Percentiles rank a stretch among this genome's conserved stretches.
These are phyloP conservation scores for Drosophila phalerata DNA, from an alignment of 2,888 invertebrate genomes.

Conservation along the genomic window DNA sequence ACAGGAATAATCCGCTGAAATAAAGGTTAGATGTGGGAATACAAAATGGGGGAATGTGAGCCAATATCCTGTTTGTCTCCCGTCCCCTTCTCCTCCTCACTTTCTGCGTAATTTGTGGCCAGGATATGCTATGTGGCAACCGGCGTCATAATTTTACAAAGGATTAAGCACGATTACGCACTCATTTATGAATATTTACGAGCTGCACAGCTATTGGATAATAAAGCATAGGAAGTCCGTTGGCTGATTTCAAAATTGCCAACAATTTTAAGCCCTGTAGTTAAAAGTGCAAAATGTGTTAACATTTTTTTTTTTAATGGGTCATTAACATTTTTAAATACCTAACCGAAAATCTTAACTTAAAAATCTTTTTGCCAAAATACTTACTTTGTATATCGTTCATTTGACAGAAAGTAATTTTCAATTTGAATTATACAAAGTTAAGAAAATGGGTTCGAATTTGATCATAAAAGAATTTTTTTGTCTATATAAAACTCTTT, in stretches of 20 bases:
- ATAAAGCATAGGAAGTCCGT: slow-evolving; percentile 41
- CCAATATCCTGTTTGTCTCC: slow-evolving; percentile 48
- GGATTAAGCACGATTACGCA: slow-evolving; percentile 78
- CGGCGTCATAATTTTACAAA: slow-evolving; percentile 76
- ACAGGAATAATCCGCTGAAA: slow-evolving; percentile 6
- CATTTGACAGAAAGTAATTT: too few species aligned
- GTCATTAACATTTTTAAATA: too few species aligned
- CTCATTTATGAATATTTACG: slow-evolving; percentile 80
- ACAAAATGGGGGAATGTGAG: slow-evolving; percentile 30
- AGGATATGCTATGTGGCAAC: slow-evolving; percentile 50
- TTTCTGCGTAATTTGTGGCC: slow-evolving; percentile 64
- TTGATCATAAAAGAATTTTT: too few species aligned
- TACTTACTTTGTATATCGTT: too few species aligned
- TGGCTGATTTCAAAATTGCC: slow-evolving; percentile 33
- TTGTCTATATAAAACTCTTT: too few species aligned
- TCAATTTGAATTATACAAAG: too few species aligned
- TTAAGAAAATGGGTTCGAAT: too few species aligned
- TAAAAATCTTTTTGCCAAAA: too few species aligned
- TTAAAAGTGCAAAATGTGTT: too few species aligned
- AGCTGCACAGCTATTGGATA: slow-evolving; percentile 52
- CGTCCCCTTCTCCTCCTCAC: neutral
- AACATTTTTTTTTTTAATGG: too few species aligned
- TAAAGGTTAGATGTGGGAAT: slow-evolving; percentile 15
- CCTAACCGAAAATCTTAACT: too few species aligned
- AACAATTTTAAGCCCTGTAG: slow-evolving; percentile 4